These are phyloP conservation scores for Catocala sponsa DNA, from an alignment of 2,888 invertebrate species.

Conservation along the genomic window DNA sequence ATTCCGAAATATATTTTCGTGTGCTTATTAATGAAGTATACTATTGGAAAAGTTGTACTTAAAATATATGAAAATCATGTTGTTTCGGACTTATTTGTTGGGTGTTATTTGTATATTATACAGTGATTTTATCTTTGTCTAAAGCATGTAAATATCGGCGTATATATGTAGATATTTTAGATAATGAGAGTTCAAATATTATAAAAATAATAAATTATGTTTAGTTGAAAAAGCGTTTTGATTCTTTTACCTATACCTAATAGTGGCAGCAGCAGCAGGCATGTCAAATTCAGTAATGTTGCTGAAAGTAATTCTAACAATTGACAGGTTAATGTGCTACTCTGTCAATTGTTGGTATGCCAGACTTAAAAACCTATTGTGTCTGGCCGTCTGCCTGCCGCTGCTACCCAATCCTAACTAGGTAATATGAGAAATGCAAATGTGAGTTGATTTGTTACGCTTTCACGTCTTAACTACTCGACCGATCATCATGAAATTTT, in stretches of 20 bases:
- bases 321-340: no score
- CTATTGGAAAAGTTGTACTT: slow-evolving; percentile 76
- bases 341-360: no score
- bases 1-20: slow-evolving; percentile 68
- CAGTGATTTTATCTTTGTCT: slow-evolving; percentile 78
- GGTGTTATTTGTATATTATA: slow-evolving; percentile 81
- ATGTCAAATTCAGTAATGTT: no score
- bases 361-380: no score
- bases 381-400: no score
- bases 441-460: no score
- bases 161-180: slow-evolving; percentile 85
- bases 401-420: no score
- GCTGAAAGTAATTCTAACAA: no score
- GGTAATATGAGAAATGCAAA: no score
- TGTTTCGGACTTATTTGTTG: slow-evolving; percentile 78
- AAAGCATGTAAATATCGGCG: slow-evolving; percentile 84
- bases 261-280: no score
- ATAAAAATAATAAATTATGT: slow-evolving; percentile 85
- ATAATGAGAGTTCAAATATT: slow-evolving; percentile 86
- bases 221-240: slow-evolving; percentile 72
- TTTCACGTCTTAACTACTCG: no score
- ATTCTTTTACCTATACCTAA: slow-evolving; percentile 35
- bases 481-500: no score
- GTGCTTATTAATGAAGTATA: slow-evolving; percentile 62
- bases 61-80: slow-evolving; percentile 68